A percentile compares a stretch with the other conserved stretches of the same genome.
These are phyloP conservation scores for Diabrotica balteata DNA, from an alignment of 2,888 invertebrate species.

Conservation along the genomic window DNA sequence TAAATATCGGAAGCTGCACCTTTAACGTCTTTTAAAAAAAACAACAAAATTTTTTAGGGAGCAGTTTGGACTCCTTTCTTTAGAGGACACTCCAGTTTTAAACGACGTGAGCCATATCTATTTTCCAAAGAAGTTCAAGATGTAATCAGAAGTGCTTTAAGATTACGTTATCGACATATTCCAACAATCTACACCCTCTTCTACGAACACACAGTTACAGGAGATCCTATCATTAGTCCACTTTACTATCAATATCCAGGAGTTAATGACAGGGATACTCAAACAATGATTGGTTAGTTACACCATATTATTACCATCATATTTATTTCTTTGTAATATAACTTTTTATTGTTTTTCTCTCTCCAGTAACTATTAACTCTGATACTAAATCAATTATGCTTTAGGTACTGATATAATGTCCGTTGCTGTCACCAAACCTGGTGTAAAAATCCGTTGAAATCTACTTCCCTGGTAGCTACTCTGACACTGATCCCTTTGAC, in stretches of 20 bases:
- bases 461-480: conserved; percentile 77
- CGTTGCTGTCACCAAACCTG: conserved; percentile 81
- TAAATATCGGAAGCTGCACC: conserved; percentile 45
- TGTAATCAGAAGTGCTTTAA: conserved; percentile 67
- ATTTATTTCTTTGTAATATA: no score
- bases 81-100: conserved; percentile 93
- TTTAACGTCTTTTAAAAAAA: no score
- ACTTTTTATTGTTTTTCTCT: no score
- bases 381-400: conserved; percentile 30
- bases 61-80: conserved; percentile 93
- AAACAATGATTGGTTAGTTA: conserved; percentile 71
- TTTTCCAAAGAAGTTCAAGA: conserved; percentile 75
- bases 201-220: conserved; percentile 82
- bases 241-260: conserved; percentile 87
- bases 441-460: conserved; percentile 76
- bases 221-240: conserved; percentile 88
- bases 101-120: conserved; percentile 94
- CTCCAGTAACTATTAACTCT: no score
- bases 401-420: conserved; percentile 82
- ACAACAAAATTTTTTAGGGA: conserved; percentile 63
- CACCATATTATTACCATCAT: no score
- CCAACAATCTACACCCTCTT: conserved; percentile 92
- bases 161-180: conserved; percentile 83
- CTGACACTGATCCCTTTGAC: no score
- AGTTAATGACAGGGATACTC: conserved; percentile 80